A percentile compares a stretch with the other conserved stretches of the same genome.
Evolutionary conservation across 2,797 vertebrate species (phyloP).

Genomic region (Takifugu ocellatus): DNA sequence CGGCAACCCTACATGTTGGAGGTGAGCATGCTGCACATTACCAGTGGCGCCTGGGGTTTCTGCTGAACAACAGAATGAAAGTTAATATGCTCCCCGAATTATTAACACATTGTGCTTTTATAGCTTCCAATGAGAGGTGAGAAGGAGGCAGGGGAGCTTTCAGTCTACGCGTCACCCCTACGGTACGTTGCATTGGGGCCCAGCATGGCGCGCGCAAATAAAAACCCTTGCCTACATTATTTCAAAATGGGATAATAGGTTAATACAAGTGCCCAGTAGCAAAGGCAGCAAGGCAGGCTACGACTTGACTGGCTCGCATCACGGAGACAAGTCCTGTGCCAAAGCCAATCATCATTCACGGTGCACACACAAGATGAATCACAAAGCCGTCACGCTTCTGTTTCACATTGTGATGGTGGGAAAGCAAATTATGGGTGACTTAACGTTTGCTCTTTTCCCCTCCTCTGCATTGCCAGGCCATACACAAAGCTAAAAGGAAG

Average conservation of each 20-base stretch:
- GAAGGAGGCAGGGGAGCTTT: slow-evolving; percentile 59
- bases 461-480: slow-evolving; percentile 58
- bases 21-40: slow-evolving; percentile 86
- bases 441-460: slow-evolving; percentile 56
- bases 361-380: slow-evolving; percentile 65
- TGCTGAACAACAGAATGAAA: slow-evolving; percentile 88
- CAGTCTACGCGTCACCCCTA: slow-evolving; percentile 41
- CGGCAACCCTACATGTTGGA: slow-evolving; percentile 83
- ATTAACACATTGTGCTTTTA: slow-evolving; percentile 91
- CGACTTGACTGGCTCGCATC: slow-evolving; percentile 28
- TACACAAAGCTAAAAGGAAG: slow-evolving; percentile 63
- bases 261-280: slow-evolving; percentile 49
- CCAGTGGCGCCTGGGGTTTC: slow-evolving; percentile 81
- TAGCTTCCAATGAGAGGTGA: slow-evolving; percentile 80
- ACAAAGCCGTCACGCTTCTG: slow-evolving; percentile 67
- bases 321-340: slow-evolving; percentile 46
- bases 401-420: slow-evolving; percentile 61
- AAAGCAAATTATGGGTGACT: slow-evolving; percentile 75
- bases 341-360: slow-evolving; percentile 64
- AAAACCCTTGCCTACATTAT: slow-evolving; percentile 25
- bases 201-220: slow-evolving; percentile 49
- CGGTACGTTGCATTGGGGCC: slow-evolving; percentile 35
- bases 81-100: slow-evolving; percentile 91
- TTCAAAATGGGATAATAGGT: slow-evolving; percentile 62
- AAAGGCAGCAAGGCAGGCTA: slow-evolving; percentile 51